phyloP scores from a whole-genome alignment of 2,888 invertebrate species.

The Tetropium fuscum region DNA sequence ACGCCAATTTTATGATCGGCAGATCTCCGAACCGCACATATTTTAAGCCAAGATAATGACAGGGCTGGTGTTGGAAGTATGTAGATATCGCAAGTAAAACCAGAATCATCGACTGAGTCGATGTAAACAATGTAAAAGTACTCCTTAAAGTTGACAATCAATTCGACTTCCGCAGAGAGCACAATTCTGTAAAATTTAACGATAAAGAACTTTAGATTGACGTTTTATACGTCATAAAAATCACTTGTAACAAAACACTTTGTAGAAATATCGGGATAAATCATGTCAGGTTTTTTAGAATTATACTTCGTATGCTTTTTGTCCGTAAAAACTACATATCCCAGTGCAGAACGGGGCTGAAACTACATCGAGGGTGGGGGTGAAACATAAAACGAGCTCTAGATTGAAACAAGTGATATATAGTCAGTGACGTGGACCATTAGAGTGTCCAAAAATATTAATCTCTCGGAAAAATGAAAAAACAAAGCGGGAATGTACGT shows the following conservation, averaged over 20 bases:
- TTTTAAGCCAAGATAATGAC: slow-evolving; percentile 27
- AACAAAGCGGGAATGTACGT: slow-evolving; percentile 57
- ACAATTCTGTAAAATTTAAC: slow-evolving; percentile 51
- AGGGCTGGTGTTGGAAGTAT: slow-evolving; percentile 15
- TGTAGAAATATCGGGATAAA: slow-evolving; percentile 61
- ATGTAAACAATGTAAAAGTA: slow-evolving; percentile 45
- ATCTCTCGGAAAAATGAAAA: slow-evolving; percentile 67
- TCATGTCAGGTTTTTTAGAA: slow-evolving; percentile 58
- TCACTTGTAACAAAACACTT: slow-evolving; percentile 64
- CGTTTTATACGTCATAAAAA: slow-evolving; percentile 64
- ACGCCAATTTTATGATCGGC: slow-evolving; percentile 15
- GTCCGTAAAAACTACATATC: slow-evolving; percentile 54
- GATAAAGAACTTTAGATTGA: slow-evolving; percentile 59
- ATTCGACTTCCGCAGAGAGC: slow-evolving; percentile 40
- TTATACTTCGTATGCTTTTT: slow-evolving; percentile 56
- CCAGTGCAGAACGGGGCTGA: slow-evolving; percentile 37
- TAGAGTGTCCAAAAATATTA: slow-evolving; percentile 69
- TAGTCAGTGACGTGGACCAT: slow-evolving; percentile 68
- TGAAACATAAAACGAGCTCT: slow-evolving; percentile 68
- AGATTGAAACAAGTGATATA: slow-evolving; percentile 69
- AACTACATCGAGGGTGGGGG: slow-evolving; percentile 12
- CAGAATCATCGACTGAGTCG: slow-evolving; percentile 20
- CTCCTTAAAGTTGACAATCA: slow-evolving; percentile 35
- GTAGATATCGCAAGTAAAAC: slow-evolving; percentile 21
- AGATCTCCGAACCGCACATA: slow-evolving; percentile 7